Percentiles rank a stretch among this genome's conserved stretches.
Evolutionary conservation across 2,113 vertebrate genomes (phyloP).

Genomic region (Pavo muticus): DNA sequence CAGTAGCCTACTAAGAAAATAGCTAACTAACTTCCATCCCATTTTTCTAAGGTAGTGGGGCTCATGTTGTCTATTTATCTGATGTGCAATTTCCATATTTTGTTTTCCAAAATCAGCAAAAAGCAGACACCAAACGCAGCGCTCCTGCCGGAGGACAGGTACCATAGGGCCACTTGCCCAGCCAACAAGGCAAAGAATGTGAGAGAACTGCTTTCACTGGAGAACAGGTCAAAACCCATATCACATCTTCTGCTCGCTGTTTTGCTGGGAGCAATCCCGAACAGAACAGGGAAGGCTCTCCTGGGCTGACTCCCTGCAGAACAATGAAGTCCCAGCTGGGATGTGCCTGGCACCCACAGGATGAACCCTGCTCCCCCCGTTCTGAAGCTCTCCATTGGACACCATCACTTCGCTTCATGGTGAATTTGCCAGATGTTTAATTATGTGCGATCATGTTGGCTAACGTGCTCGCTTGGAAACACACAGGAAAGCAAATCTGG

Average conservation of each 20-base stretch:
- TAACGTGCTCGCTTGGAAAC: neutral
- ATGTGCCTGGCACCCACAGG: neutral
- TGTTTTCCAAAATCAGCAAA: neutral
- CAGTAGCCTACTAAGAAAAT: neutral
- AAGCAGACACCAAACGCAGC: neutral
- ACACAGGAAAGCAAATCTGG: neutral
- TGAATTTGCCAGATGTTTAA: slow-evolving; percentile 71
- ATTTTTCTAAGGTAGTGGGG: neutral
- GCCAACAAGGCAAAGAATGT: neutral
- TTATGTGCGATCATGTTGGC: slow-evolving; percentile 43
- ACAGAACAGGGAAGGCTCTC: neutral
- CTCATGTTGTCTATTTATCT: neutral
- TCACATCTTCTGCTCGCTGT: neutral
- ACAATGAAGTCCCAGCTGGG: neutral
- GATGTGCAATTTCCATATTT: neutral
- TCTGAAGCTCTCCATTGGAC: slow-evolving; percentile 47
- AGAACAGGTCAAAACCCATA: neutral
- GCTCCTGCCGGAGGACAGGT: neutral
- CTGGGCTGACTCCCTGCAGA: neutral
- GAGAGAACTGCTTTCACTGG: neutral
- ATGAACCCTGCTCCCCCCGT: neutral
- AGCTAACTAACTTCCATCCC: neutral
- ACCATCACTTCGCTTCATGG: slow-evolving; percentile 59
- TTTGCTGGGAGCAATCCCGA: neutral
- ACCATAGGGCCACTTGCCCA: neutral